Conservation (phyloP, 2,113 vertebrate genomes). For the Malurus melanocephalus region DNA sequence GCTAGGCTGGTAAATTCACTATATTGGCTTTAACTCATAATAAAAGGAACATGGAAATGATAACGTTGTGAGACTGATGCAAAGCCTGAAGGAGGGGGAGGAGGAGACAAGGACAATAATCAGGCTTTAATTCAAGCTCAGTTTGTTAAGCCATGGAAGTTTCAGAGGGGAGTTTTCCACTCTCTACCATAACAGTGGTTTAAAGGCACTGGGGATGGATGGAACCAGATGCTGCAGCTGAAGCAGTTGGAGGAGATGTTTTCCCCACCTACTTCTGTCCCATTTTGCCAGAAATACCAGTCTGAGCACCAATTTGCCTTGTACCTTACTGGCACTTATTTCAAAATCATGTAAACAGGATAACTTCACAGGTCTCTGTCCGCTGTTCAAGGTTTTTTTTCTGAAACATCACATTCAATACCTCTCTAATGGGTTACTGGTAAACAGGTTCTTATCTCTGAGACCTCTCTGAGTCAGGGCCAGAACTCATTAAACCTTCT, state of each 20-base stretch:
- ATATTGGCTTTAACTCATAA: background rate
- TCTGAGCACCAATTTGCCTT: background rate
- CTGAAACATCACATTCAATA: background rate
- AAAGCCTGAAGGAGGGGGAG: background rate
- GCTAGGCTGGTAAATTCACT: background rate
- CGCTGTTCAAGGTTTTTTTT: background rate
- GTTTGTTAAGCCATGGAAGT: background rate
- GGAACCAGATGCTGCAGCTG: background rate
- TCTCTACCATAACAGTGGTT: background rate
- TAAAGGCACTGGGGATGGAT: background rate
- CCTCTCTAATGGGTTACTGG: background rate
- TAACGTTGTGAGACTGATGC: background rate
- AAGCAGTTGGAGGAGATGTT: background rate
- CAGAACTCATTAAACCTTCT: background rate
- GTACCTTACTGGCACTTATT: background rate
- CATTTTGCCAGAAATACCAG: background rate
- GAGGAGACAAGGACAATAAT: background rate
- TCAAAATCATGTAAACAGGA: background rate
- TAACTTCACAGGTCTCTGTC: background rate
- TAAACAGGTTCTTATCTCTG: background rate
- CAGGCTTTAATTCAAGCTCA: background rate
- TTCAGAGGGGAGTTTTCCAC: background rate
- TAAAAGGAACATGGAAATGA: accelerated
- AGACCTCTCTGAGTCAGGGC: background rate
- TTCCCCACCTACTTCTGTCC: background rate